These are phyloP conservation scores for Melanophora roralis DNA, from an alignment of 2,888 invertebrate genomes.

Conservation along the genomic window DNA sequence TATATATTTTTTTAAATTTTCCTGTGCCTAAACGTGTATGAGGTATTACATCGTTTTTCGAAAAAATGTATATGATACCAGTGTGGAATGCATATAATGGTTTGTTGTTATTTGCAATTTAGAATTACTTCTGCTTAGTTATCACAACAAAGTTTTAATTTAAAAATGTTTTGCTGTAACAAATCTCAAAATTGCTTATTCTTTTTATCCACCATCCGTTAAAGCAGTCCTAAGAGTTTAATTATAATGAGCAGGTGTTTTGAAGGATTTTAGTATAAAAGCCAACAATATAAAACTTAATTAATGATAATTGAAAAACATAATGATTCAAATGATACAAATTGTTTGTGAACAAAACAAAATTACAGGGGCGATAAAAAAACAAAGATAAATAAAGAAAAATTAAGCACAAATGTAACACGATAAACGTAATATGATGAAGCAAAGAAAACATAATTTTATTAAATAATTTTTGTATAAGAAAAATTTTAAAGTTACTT, in stretches of 20 bases:
- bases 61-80: no score
- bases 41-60: no score
- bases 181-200: background rate
- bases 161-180: no score
- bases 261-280: conserved; percentile 41
- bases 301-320: conserved; percentile 56
- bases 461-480: conserved; percentile 36
- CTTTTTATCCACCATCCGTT: background rate
- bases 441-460: conserved; percentile 24
- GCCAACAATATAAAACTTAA: conserved; percentile 50
- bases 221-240: background rate
- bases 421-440: conserved; percentile 23
- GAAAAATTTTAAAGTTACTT: conserved; percentile 26
- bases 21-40: no score
- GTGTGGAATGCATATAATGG: no score
- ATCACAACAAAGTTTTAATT: no score
- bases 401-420: conserved; percentile 1
- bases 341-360: conserved; percentile 38
- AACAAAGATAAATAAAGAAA: background rate
- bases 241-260: conserved; percentile 54
- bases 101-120: no score
- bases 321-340: conserved; percentile 56
- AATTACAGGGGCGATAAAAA: background rate
- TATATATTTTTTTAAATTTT: no score
- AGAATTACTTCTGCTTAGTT: no score